phyloP scores from a whole-genome alignment of 2,113 vertebrate genomes.

The Ceyx melanurus region DNA sequence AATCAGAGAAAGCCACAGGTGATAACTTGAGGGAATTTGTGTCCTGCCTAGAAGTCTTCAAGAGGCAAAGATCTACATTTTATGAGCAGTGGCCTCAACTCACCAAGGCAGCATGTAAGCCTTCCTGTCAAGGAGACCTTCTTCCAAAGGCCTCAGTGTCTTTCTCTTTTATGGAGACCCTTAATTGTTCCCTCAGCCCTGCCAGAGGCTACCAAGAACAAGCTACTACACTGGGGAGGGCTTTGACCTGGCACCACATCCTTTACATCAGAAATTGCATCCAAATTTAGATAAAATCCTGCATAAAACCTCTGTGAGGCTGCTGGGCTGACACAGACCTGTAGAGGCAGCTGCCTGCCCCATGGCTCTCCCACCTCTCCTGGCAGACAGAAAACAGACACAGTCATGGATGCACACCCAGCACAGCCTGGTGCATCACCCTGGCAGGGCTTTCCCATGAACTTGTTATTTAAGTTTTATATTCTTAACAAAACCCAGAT shows the following conservation, averaged over 20 bases:
- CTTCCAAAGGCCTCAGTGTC: not conserved
- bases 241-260: not conserved
- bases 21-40: not conserved
- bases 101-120: rapidly evolving
- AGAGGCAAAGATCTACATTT: not conserved
- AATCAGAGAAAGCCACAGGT: not conserved
- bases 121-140: not conserved
- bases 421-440: not conserved
- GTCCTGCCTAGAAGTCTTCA: not conserved
- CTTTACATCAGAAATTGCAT: not conserved
- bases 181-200: not conserved
- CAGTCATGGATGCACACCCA: not conserved
- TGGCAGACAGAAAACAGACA: not conserved
- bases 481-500: not conserved
- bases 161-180: not conserved
- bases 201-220: not conserved
- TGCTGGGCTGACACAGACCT: not conserved
- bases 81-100: not conserved
- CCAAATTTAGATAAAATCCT: not conserved
- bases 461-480: not conserved
- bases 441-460: not conserved
- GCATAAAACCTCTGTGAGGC: not conserved
- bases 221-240: too few species aligned
- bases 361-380: not conserved
- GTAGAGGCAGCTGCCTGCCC: not conserved